phyloP scores from a whole-genome alignment of 2,113 vertebrate species.

The Probosciger aterrimus region DNA sequence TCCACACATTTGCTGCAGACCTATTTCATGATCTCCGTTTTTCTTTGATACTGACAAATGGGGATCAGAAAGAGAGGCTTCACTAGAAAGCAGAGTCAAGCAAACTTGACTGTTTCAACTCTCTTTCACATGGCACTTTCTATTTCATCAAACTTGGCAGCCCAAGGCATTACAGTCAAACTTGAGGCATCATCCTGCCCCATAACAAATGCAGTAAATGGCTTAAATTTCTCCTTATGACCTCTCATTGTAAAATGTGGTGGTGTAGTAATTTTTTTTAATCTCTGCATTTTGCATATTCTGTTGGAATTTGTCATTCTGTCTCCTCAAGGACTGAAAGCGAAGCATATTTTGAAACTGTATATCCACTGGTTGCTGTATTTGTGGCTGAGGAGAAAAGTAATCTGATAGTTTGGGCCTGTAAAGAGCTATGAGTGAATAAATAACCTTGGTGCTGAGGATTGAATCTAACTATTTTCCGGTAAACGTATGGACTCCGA shows the following conservation, averaged over 20 bases:
- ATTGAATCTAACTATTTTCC: neutral
- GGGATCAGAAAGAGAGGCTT: neutral
- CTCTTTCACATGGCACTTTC: neutral
- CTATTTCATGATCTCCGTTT: neutral
- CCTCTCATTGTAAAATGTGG: neutral
- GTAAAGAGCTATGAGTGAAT: neutral
- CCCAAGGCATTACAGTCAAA: neutral
- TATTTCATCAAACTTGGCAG: neutral
- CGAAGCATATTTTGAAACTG: neutral
- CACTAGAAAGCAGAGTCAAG: neutral
- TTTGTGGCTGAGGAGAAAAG: neutral
- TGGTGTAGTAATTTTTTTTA: neutral
- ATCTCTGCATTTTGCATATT: neutral
- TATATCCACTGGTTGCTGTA: accelerated
- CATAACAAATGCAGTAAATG: neutral
- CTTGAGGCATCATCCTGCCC: neutral
- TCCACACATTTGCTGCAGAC: neutral
- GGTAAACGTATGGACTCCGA: neutral
- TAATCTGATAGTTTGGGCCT: neutral
- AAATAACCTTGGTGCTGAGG: neutral
- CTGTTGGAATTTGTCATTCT: neutral
- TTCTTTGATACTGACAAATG: neutral
- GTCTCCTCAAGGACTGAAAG: neutral
- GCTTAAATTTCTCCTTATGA: neutral
- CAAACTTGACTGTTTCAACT: neutral